Base-by-base conservation (phyloP, 1,140 invertebrate species). In the Lutraria rhynchaena region DNA sequence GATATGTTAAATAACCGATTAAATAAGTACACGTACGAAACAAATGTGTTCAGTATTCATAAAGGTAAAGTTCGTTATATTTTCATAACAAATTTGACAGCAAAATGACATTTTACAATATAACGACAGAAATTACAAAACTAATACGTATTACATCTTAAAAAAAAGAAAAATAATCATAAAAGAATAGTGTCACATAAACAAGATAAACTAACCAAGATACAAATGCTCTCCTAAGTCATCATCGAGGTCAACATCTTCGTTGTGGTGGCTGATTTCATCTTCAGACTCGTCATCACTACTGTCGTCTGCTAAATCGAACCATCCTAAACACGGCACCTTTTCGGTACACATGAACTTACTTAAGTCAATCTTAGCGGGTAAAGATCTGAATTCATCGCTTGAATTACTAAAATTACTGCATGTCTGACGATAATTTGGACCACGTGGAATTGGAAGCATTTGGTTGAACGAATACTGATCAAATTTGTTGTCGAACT, bases 291-390 rank as follows among this genome's bases (percentile, higher is more conserved):
- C 55, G 31, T 27, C 11, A 19, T 24, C 31, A 33, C 44, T 33
- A 19, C 57, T 61, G 29, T 65, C 74, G 31, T 77, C 74, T 19
- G 37, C 22, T n/a, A 77, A 44, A 22, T 77, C 27, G 44, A 67
- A 78, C 60, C 63, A 60, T 7, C 75, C 75, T 22, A 78, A 29
- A n/a, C 63, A 78, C 19, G 61, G 63, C 17, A 78, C 61, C 46
- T 67, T 65, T 33, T 78, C 75, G 3, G 75, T 78, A 46, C 75
- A 78, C 27, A 19, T 41, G 61, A 78, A 78, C 1, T 44, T 13
- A 15, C 46, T 63, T 22, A 78, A 22, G 24, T 78, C 46, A 37
- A 65, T 37, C 13, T 19, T 33, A 3, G 60, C 44, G 11, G 75
- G 75, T n/a, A 55, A 13, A 5, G 1, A 31, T 11, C 46, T 49